Evolutionary conservation across 2,888 invertebrate genomes (phyloP).

Genomic region (Melanophora roralis): DNA sequence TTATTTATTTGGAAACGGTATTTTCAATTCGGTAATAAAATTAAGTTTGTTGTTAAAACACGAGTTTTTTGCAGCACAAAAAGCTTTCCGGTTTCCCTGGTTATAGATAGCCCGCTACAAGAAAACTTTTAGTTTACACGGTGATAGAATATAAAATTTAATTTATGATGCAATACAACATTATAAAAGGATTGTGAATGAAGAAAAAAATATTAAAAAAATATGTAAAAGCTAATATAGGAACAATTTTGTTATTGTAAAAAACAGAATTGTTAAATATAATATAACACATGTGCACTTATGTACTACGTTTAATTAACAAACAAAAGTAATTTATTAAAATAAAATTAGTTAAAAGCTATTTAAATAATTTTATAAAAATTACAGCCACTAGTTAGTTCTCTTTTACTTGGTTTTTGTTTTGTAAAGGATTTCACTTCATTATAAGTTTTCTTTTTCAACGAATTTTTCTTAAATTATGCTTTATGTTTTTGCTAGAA

Average conservation of each 20-base stretch:
- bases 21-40: too few species aligned
- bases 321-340: background rate
- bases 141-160: background rate
- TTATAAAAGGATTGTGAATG: background rate
- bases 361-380: constrained; percentile 35
- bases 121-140: background rate
- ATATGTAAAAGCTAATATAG: constrained; percentile 44
- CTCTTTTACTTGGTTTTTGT: constrained; percentile 4
- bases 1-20: too few species aligned
- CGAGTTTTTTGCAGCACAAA: too few species aligned
- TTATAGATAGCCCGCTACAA: too few species aligned
- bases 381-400: constrained; percentile 52
- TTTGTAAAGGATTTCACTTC: background rate
- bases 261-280: background rate
- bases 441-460: background rate
- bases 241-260: constrained; percentile 6
- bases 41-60: too few species aligned
- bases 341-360: background rate
- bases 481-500: background rate
- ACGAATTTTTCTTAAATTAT: background rate
- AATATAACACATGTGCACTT: background rate
- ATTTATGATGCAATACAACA: background rate
- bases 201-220: constrained; percentile 24
- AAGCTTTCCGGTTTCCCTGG: too few species aligned
- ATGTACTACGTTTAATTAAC: constrained; percentile 3